A percentile compares a stretch with the other conserved stretches of the same genome.
Evolutionary conservation across 2,797 vertebrate genomes (phyloP).

Genomic region (Champsocephalus esox): DNA sequence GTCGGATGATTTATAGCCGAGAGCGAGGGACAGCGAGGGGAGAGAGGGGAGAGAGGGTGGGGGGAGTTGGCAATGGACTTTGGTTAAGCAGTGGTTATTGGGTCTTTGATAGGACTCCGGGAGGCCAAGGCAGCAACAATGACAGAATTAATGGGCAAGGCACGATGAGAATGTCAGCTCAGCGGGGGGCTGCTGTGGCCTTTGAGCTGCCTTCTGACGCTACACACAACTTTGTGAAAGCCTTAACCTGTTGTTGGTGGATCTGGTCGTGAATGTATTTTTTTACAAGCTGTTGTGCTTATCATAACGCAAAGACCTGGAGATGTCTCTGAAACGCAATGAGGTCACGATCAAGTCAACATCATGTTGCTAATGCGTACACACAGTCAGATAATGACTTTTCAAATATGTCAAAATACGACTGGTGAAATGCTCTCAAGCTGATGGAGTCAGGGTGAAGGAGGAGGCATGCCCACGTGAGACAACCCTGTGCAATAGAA

Average conservation of each 20-base stretch:
- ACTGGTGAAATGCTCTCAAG: background rate
- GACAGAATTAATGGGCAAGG: constrained; percentile 87
- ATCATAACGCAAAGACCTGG: constrained; percentile 29
- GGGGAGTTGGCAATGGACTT: constrained; percentile 77
- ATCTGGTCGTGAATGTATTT: constrained; percentile 67
- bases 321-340: constrained; percentile 51
- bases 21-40: constrained; percentile 38
- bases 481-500: background rate
- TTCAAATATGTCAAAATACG: constrained; percentile 1
- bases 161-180: constrained; percentile 87
- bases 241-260: constrained; percentile 77
- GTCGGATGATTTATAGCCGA: constrained; percentile 73
- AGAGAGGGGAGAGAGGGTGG: constrained; percentile 37
- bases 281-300: constrained; percentile 46
- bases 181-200: constrained; percentile 79
- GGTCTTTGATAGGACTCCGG: constrained; percentile 86
- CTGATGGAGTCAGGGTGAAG: too few species aligned
- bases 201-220: constrained; percentile 82
- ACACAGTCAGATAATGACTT: constrained; percentile 10
- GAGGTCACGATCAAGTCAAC: constrained; percentile 47
- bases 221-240: constrained; percentile 71
- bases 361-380: constrained; percentile 21
- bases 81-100: constrained; percentile 88
- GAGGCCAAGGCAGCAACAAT: constrained; percentile 87
- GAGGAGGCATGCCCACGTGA: rapidly evolving